Base-by-base conservation (phyloP, 2,797 vertebrate genomes). In the Hephaestus fuliginosus region DNA sequence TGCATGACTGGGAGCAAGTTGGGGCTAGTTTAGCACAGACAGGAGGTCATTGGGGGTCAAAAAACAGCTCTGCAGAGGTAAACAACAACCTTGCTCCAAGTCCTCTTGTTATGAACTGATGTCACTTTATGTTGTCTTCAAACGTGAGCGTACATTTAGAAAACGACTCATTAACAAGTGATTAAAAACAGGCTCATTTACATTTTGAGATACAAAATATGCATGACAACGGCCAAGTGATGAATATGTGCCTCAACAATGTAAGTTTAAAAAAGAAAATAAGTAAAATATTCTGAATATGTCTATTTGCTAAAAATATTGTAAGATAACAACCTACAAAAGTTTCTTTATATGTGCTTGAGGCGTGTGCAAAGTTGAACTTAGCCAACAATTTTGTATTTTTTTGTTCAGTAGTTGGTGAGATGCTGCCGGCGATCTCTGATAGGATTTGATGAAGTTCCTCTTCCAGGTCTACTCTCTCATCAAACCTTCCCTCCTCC, bases 51-150 rank as follows among this genome's bases (percentile, higher is more conserved):
- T 0, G 13, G 20, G 56, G 85, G 88, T 88, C 77, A 86, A 57
- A 72, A 79, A 86, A 83, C 74, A 74, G 72, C 76, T 82, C 76
- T 43, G 48, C 62, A 25, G 80, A 84, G 71, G 86, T 89, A 93
- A 91, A 92, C 89, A 91, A 81, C 85, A 74, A 79, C 71, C 70
- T 55, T 17, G 62, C 87, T 81, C 48, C 65, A 8, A 64, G 78
- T 70, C 69, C 61, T 57, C 56, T 65, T 52, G 22, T 78, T 83
- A 69, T 48, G 53, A 68, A 75, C 74, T 52, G 55, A 57, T 41
- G 70, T 80, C 84, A 82, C 9, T 73, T 60, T n/a, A 78, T 74
- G 63, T 48, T 33, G 62, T 80, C 49, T n/a, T 79, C 30, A 75
- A 72, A 75, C 8, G 9, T 44, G 49, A 57, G 62, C 0, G 0